Percentiles rank a stretch among this genome's conserved stretches.
These are phyloP conservation scores for Iphiclides podalirius DNA, from an alignment of 2,888 invertebrate genomes.

Conservation along the genomic window DNA sequence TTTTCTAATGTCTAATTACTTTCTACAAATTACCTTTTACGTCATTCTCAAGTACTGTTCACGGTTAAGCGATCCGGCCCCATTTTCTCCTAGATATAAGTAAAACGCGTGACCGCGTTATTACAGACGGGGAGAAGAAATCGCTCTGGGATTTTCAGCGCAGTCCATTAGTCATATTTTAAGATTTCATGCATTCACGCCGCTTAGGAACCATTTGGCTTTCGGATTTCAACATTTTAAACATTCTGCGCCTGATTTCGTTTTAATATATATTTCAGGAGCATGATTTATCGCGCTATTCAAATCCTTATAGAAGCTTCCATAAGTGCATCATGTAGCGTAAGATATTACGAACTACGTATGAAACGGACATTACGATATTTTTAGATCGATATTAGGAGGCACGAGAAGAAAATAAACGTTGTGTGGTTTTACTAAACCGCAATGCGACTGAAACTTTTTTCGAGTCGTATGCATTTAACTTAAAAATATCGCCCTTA, in stretches of 20 bases:
- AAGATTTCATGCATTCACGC: conserved; percentile 19
- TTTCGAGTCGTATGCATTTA: too few relatives aligned
- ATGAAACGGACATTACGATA: too few relatives aligned
- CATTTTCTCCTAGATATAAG: conserved; percentile 3
- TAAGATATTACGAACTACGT: too few relatives aligned
- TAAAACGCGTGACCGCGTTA: conserved; percentile 4
- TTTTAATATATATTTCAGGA: conserved; percentile 3
- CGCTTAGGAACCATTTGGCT: conserved; percentile 15
- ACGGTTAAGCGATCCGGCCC: conserved; percentile 1
- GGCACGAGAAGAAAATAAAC: too few relatives aligned
- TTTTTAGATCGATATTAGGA: too few relatives aligned
- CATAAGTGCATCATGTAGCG: neutral
- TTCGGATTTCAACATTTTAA: conserved; percentile 15
- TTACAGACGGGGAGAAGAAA: conserved; percentile 8
- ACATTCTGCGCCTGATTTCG: conserved; percentile 7
- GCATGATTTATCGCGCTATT: conserved; percentile 1
- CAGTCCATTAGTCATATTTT: conserved; percentile 22
- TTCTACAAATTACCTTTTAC: too few relatives aligned
- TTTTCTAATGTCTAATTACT: too few relatives aligned
- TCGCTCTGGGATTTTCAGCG: conserved; percentile 13
- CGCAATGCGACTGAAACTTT: too few relatives aligned
- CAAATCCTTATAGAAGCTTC: neutral
- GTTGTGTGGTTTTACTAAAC: too few relatives aligned
- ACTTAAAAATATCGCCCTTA: too few relatives aligned
- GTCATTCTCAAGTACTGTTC: too few relatives aligned